Evolutionary conservation across 2,113 vertebrate genomes (phyloP).

Genomic region (Blennius ocellaris): DNA sequence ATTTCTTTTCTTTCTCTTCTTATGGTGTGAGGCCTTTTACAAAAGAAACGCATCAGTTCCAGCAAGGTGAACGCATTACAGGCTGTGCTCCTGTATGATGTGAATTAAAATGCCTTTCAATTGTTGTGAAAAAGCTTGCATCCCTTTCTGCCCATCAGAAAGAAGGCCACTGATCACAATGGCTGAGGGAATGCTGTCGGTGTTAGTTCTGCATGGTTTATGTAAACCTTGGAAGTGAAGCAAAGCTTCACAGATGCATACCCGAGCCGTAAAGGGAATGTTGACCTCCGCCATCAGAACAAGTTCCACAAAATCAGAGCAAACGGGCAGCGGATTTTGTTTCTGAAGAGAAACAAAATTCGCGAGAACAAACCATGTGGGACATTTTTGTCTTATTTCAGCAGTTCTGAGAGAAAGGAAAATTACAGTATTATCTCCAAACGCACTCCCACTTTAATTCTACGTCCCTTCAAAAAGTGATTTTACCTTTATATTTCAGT

Average conservation of each 20-base stretch:
- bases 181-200: neutral
- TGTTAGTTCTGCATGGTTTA: constrained; percentile 9
- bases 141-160: neutral
- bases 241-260: neutral
- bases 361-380: neutral
- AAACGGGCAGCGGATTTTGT: constrained; percentile 11
- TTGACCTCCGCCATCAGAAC: neutral
- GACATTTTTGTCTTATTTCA: constrained; percentile 6
- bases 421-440: neutral
- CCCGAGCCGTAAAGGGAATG: constrained; percentile 1
- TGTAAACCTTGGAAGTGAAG: neutral
- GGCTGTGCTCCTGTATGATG: neutral
- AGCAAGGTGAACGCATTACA: neutral
- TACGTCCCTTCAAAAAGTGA: constrained; percentile 41
- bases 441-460: constrained; percentile 15
- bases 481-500: constrained; percentile 16
- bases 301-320: constrained; percentile 5
- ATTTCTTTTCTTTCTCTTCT: too few relatives aligned
- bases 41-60: neutral
- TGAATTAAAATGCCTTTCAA: neutral
- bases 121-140: constrained; percentile 7
- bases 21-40: neutral
- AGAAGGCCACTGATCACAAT: constrained; percentile 10
- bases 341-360: constrained; percentile 19
- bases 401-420: constrained; percentile 4